A percentile compares a stretch with the other conserved stretches of the same genome.
Conservation (phyloP, 1,140 invertebrate genomes). For the Sitophilus oryzae region DNA sequence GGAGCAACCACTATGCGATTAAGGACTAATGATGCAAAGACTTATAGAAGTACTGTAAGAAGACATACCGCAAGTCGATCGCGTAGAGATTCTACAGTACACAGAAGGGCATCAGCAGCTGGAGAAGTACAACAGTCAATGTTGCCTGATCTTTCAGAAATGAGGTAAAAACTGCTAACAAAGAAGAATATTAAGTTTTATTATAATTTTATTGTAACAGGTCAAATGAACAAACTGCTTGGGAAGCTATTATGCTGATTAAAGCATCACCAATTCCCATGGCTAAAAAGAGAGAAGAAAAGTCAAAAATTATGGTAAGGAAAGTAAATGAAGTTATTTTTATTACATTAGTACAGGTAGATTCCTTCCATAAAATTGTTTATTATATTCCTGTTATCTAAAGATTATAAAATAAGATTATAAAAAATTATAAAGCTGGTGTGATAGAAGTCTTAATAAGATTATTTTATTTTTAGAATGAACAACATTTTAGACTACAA, state of each 20-base stretch:
- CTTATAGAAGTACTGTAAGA: slow-evolving; percentile 35
- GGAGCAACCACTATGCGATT: slow-evolving; percentile 47
- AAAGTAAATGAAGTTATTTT: too few relatives aligned
- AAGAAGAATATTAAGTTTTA: too few relatives aligned
- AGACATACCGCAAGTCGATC: slow-evolving; percentile 59
- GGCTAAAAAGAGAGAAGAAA: slow-evolving; percentile 72
- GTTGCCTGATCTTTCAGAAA: slow-evolving; percentile 69
- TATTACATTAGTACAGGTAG: too few relatives aligned
- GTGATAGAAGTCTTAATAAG: too few relatives aligned
- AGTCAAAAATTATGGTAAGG: slow-evolving; percentile 67
- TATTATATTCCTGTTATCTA: too few relatives aligned
- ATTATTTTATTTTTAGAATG: slow-evolving; percentile 52
- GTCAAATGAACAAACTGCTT: slow-evolving; percentile 75
- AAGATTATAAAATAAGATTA: too few relatives aligned
- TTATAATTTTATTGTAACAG: slow-evolving; percentile 43
- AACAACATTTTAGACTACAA: slow-evolving; percentile 70
- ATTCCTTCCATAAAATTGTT: too few relatives aligned
- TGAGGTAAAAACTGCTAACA: too few relatives aligned
- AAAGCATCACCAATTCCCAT: slow-evolving; percentile 76
- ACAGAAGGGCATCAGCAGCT: slow-evolving; percentile 56
- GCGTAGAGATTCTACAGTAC: slow-evolving; percentile 56
- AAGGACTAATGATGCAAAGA: slow-evolving; percentile 36
- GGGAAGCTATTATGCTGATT: slow-evolving; percentile 82
- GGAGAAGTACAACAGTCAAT: slow-evolving; percentile 67
- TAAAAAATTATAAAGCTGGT: too few relatives aligned